A percentile compares a stretch with the other conserved stretches of the same genome.
Conservation (phyloP, 2,113 vertebrate species). For the Fregata magnificens region DNA sequence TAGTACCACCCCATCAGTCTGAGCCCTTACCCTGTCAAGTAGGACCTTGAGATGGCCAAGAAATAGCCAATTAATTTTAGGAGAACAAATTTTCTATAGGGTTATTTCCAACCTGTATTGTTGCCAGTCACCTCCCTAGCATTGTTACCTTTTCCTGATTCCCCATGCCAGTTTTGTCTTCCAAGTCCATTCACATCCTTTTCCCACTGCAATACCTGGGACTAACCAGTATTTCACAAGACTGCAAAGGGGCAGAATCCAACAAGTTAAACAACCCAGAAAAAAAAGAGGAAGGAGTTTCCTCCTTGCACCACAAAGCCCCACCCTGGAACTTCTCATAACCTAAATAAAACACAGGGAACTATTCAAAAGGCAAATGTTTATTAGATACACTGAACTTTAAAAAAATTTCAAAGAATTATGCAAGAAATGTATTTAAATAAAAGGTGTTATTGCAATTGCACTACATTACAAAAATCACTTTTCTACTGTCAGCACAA, state of each 20-base stretch:
- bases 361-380: slow-evolving; percentile 68
- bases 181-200: neutral
- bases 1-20: neutral
- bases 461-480: slow-evolving; percentile 49
- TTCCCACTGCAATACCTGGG: neutral
- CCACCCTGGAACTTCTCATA: neutral
- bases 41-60: neutral
- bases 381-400: slow-evolving; percentile 73
- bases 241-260: neutral
- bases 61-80: neutral
- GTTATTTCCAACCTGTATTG: neutral
- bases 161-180: neutral
- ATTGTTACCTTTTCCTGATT: neutral
- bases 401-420: slow-evolving; percentile 57
- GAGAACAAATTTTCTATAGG: neutral
- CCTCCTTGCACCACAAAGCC: neutral
- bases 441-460: slow-evolving; percentile 51
- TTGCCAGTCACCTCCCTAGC: neutral
- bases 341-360: slow-evolving; percentile 32
- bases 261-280: neutral
- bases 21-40: neutral
- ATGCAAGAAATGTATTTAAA: slow-evolving; percentile 71
- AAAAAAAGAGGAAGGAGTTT: neutral
- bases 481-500: slow-evolving; percentile 22
- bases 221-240: neutral